phyloP scores from a whole-genome alignment of 2,113 vertebrate genomes.

The Gymnocephalus cernua region DNA sequence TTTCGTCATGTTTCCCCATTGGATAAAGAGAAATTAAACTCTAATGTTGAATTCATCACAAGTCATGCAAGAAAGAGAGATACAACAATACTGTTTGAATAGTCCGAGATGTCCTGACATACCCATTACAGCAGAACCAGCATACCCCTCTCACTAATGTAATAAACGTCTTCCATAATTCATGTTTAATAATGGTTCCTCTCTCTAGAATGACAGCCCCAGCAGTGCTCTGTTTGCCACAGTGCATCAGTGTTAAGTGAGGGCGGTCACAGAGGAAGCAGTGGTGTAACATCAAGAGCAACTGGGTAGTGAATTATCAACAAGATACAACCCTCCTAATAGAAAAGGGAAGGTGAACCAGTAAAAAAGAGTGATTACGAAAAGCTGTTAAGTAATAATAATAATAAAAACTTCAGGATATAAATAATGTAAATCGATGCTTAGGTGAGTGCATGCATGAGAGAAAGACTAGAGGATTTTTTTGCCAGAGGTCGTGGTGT shows the following conservation, averaged over 20 bases:
- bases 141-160: slow-evolving; percentile 30
- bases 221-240: not conserved
- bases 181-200: slow-evolving; percentile 33
- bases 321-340: not conserved
- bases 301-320: slow-evolving; percentile 10
- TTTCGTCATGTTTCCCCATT: not conserved
- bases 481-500: not conserved
- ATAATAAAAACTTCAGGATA: not conserved
- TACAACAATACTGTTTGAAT: not conserved
- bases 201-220: slow-evolving; percentile 12
- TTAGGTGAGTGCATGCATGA: not conserved
- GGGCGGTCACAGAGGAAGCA: slow-evolving; percentile 1
- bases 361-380: not conserved
- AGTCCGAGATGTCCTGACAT: not conserved
- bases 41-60: not conserved
- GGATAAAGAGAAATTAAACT: not conserved
- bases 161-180: slow-evolving; percentile 58
- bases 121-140: not conserved
- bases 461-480: not conserved
- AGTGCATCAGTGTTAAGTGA: slow-evolving; percentile 2
- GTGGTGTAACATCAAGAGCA: not conserved
- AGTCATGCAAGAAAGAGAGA: not conserved
- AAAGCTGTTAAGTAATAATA: not conserved
- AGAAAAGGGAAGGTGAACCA: not conserved
- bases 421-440: not conserved